Evolutionary conservation across 2,888 invertebrate genomes (phyloP), one percentile per base, ranked within the genome.

Genomic region (Nemapogon koenigi): DNA sequence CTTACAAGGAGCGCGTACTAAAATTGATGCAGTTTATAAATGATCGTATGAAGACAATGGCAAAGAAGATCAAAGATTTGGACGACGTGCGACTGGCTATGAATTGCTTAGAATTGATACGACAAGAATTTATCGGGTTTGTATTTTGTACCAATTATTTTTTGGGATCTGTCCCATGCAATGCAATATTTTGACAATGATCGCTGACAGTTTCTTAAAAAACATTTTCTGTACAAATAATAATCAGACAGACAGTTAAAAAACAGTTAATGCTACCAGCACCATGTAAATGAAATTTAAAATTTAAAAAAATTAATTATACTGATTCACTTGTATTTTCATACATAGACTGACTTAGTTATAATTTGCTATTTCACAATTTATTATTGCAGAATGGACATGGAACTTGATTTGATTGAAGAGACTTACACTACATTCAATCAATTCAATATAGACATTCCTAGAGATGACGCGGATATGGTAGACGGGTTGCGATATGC

Each of bases 1-100:
- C 84, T 8, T 92, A 90, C 52, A 88, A 85, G 50, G 83, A 83
- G 35, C 86, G 89, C 44, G 81, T 92, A 29, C 78, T 79, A 41
- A 84, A 82, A 51, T 81, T 92, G 55, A 83, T 86, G 46, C 87
- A 88, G 39, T 94, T 93, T 51, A 90, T 93, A 29, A 84, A 85
- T 16, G 87, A 88, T 11, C 86, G 88, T 46, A 85, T 86, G 61
- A 90, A 88, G 53, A 81, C 86, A 16, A 70, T 91, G 50, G 59
- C 67, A 7, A 86, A 88, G 48, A 83, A 83, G 16, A 85, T 93
- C 17, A 87, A 87, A 50, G 91, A 92, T 62, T 71, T 90, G 43
- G 89, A 90, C 48, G 89, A 90, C 51, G 90, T 90, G 36, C 83
- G 91, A 51, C 61, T 88, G 16, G 90, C 90, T 2, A 94, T 94